Base-by-base conservation (phyloP, 2,888 invertebrate genomes). In the Tipula vernalis region DNA sequence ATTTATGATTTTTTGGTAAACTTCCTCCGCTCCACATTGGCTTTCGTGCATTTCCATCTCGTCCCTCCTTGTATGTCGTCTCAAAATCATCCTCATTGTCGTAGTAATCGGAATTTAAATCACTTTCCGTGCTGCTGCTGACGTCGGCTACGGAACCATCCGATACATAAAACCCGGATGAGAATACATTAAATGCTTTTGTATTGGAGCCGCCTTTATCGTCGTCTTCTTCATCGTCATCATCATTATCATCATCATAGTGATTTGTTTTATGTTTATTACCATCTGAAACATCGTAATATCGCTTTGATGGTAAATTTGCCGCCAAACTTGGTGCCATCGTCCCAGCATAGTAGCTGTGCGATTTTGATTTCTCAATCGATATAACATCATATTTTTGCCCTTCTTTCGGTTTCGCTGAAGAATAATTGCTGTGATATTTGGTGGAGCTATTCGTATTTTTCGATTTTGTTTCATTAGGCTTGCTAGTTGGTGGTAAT, bases 331-430 rank as follows among this genome's bases (percentile, higher is more conserved):
- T 88, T 12, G 89, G 89, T 4, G 89, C 86, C 0, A 89, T 87
- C 2, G 91, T 90, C 10, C 92, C 92, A 51, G 90, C 92, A 87
- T 92, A 92, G 86, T 90, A 92, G 87, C 91, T 91, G 84, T 91
- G 90, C 0, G 92, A 92, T 86, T 89, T 89, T 0, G 92, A 92
- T 88, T 91, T 91, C 87, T 91, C 90, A 42, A 92, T 90, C 2
- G 90, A 90, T 2, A 92, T 89, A 12, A 89, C 86, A 36, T 89
- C 88, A 28, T 88, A 87, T 3, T 87, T 85, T 86, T 87, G 42
- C 57, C 57, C 5, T 10, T 57, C 57, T 18, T 57, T 57, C 18
- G 8, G 71, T 71, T 71, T 71, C 10, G 71, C 28, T 28, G 71
- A 71, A 28, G 28, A 28, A 86, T 18, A 51, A 13, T 85, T 0